A percentile compares a stretch with the other conserved stretches of the same genome.
Evolutionary conservation across 2,113 vertebrate genomes (phyloP).

Genomic region (Anas platyrhynchos): DNA sequence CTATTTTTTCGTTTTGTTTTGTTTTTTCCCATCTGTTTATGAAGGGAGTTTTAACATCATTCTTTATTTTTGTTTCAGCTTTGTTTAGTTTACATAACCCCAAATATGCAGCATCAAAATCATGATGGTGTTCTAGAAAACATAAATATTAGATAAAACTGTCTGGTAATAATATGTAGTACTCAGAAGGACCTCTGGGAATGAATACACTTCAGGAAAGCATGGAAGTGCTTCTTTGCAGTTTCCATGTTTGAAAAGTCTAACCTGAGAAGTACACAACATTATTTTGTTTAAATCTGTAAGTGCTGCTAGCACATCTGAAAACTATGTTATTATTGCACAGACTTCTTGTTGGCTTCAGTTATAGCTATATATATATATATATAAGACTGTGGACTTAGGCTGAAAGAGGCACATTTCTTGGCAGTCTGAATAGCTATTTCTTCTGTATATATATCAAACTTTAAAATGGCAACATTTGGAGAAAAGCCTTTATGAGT

Average conservation of each 20-base stretch:
- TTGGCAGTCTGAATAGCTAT: background rate
- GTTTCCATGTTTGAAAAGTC: background rate
- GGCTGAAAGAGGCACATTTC: background rate
- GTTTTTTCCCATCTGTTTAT: slow-evolving; percentile 36
- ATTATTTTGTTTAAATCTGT: background rate
- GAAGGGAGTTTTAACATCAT: background rate
- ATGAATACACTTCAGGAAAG: slow-evolving; percentile 40
- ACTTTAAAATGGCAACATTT: background rate
- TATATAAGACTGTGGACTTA: background rate
- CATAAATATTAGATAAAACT: slow-evolving; percentile 45
- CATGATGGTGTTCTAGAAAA: slow-evolving; percentile 45
- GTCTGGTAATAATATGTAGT: slow-evolving; percentile 10
- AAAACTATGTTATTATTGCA: background rate
- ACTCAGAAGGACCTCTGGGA: slow-evolving; percentile 1
- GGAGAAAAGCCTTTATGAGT: background rate
- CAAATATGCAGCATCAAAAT: slow-evolving; percentile 58
- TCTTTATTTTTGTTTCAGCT: slow-evolving; percentile 70
- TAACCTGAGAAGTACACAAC: background rate
- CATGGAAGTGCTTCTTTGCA: background rate
- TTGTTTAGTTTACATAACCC: slow-evolving; percentile 60
- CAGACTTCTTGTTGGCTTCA: slow-evolving; percentile 12
- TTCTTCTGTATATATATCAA: background rate
- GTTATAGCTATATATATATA: background rate
- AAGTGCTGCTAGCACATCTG: background rate
- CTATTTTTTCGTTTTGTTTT: slow-evolving; percentile 1